phyloP scores from a whole-genome alignment of 2,797 vertebrate species.

The Spondyliosoma cantharus region DNA sequence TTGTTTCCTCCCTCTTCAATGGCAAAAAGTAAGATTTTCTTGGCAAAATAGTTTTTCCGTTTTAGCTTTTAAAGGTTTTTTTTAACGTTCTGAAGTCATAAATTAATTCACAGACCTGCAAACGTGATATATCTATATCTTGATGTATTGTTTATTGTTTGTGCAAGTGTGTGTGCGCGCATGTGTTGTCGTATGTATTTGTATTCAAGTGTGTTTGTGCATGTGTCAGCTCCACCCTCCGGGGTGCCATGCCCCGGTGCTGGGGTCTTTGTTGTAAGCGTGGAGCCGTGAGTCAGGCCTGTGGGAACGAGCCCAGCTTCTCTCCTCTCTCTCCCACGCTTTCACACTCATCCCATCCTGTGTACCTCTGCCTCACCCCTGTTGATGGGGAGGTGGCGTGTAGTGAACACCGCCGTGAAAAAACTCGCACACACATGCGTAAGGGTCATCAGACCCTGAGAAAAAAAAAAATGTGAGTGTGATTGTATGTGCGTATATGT shows the following conservation, averaged over 20 bases:
- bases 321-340: constrained; percentile 78
- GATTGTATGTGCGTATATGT: constrained; percentile 25
- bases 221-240: constrained; percentile 65
- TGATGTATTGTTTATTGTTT: constrained; percentile 4
- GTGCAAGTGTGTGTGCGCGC: neutral
- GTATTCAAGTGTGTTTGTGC: constrained; percentile 58
- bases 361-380: constrained; percentile 68
- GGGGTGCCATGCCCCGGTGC: constrained; percentile 70
- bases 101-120: constrained; percentile 1
- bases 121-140: constrained; percentile 11
- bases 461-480: constrained; percentile 51
- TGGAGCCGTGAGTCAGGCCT: constrained; percentile 72
- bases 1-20: neutral
- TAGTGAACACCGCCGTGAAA: constrained; percentile 64
- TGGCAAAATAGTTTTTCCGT: neutral
- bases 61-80: neutral
- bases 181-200: constrained; percentile 56
- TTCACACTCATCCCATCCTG: constrained; percentile 79
- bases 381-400: constrained; percentile 67
- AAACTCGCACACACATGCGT: constrained; percentile 72
- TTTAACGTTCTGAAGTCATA: neutral
- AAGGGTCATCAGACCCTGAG: constrained; percentile 71
- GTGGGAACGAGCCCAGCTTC: constrained; percentile 77
- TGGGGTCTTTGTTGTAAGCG: constrained; percentile 76
- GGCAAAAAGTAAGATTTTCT: neutral